Base-by-base conservation (phyloP, 2,888 invertebrate species). In the Laspeyria flexula region DNA sequence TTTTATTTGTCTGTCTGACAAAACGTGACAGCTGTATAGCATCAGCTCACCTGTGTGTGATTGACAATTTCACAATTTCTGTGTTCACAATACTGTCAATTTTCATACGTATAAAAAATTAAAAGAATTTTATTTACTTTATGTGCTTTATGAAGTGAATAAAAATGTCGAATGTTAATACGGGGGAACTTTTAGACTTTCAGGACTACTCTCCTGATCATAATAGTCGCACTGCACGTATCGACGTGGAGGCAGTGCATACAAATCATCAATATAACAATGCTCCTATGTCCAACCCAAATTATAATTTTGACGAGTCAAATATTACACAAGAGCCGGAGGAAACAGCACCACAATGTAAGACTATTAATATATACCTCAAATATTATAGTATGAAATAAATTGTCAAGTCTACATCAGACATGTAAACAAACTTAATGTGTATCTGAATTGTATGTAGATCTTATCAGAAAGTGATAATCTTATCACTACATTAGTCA, bases 131-230 rank as follows among this genome's bases (percentile, higher is more conserved):
- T n/a, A n/a, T n/a, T n/a, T n/a, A n/a, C n/a, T n/a, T n/a, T n/a
- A n/a, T 21, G 3, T 2, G 21, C 5, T 51, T 12, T 48, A 52
- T 58, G 56, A 52, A 57, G 41, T 47, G 50, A 60, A 47, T 47
- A 56, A 82, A 21, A 43, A 92, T 92, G 91, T 67, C 88, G 21
- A 86, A 88, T 66, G 85, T 90, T 21, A 83, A 88, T 55, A 94
- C 94, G 30, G 95, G 94, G 37, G 95, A 95, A 75, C 85, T 95
- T 59, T 80, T 96, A 54, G 95, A 95, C 56, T 96, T 96, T 72
- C 95, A 96, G 83, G 96, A 96, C 75, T 96, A 94, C 82, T 94
- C 95, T 18, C 93, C 94, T 7, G 88, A 88, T 55, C 90, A 88
- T 52, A 92, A 93, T 54, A 91, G 88, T 45, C 88, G 93, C n/a